A percentile compares a stretch with the other conserved stretches of the same genome.
These are phyloP conservation scores for Drosophila bunnanda DNA, from an alignment of 2,888 invertebrate species.

Conservation along the genomic window DNA sequence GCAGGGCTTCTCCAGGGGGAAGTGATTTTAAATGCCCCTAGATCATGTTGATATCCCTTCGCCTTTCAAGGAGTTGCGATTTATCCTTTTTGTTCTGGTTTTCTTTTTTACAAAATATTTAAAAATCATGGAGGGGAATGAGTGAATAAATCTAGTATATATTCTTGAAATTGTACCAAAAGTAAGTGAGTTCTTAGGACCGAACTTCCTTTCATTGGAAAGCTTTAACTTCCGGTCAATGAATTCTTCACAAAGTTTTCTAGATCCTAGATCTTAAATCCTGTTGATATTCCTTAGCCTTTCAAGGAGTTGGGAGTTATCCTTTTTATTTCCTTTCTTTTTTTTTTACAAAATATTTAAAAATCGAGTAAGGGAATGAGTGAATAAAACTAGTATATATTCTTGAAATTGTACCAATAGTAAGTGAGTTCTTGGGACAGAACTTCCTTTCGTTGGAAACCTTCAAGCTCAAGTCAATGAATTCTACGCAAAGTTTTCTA, in stretches of 20 bases:
- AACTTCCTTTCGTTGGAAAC: background rate
- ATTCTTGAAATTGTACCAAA: background rate
- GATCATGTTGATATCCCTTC: slow-evolving; percentile 16
- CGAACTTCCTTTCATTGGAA: background rate
- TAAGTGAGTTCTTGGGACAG: background rate
- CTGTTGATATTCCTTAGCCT: slow-evolving; percentile 16
- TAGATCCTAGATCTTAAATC: too few species aligned
- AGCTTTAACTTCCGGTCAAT: background rate
- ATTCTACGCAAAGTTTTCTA: too few species aligned
- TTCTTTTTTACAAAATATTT: background rate
- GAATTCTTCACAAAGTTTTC: too few species aligned
- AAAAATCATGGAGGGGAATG: background rate
- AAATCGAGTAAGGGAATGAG: background rate
- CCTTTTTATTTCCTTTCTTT: background rate
- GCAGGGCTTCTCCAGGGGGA: slow-evolving; percentile 2
- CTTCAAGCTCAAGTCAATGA: background rate
- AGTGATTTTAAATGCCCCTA: slow-evolving; percentile 16
- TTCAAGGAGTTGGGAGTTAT: background rate
- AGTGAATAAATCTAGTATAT: too few species aligned
- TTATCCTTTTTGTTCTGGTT: background rate
- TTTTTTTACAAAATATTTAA: background rate
- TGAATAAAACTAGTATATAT: too few species aligned
- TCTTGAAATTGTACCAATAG: background rate
- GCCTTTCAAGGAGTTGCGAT: slow-evolving; percentile 2
- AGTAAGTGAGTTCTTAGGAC: background rate